Evolutionary conservation across 2,113 vertebrate genomes (phyloP).

Genomic region (Bombycilla garrulus): DNA sequence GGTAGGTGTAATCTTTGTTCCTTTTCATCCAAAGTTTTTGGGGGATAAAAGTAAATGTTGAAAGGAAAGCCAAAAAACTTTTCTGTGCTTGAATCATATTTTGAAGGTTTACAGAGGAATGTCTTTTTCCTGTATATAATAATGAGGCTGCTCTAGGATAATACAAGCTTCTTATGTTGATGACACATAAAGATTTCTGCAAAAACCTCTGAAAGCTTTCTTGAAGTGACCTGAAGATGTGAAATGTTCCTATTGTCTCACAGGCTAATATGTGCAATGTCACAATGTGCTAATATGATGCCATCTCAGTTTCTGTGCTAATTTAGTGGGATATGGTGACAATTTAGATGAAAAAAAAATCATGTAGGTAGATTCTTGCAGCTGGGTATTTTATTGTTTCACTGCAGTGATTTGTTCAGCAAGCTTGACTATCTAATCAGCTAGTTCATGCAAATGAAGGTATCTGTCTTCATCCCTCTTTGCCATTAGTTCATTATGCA

Average conservation of each 20-base stretch:
- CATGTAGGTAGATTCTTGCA: not conserved
- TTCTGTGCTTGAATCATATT: not conserved
- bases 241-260: not conserved
- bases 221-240: not conserved
- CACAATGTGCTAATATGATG: not conserved
- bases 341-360: conserved; percentile 21
- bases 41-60: not conserved
- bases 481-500: conserved; percentile 57
- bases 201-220: not conserved
- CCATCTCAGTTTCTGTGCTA: not conserved
- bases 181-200: not conserved
- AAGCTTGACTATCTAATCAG: conserved; percentile 39
- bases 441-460: conserved; percentile 58
- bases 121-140: not conserved
- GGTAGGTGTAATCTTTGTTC: not conserved
- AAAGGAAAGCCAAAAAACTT: not conserved
- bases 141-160: not conserved
- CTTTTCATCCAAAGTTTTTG: not conserved
- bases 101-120: not conserved
- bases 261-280: not conserved
- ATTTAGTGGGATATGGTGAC: not conserved
- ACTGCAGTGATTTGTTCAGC: conserved; percentile 14
- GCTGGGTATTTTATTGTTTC: conserved; percentile 1
- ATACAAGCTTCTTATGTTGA: not conserved
- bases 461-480: conserved; percentile 66